phyloP scores from a whole-genome alignment of 2,113 vertebrate species.

The Chaetorhynchus papuensis region DNA sequence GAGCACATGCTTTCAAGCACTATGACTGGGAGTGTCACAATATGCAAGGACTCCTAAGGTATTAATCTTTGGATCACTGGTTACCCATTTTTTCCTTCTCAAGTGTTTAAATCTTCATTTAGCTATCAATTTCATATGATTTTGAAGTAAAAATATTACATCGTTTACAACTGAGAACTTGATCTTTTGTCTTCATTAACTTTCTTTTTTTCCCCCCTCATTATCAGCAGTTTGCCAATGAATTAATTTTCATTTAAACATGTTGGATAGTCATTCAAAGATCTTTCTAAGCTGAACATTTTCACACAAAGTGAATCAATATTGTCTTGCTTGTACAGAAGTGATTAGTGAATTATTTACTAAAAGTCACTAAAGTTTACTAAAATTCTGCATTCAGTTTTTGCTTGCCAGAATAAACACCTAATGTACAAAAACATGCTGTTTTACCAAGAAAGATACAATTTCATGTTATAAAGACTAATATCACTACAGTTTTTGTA shows the following conservation, averaged over 20 bases:
- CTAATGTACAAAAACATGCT: background rate
- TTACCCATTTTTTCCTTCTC: background rate
- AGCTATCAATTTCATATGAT: background rate
- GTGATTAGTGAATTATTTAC: background rate
- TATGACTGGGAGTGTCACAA: background rate
- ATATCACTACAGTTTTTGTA: background rate
- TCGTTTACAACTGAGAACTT: background rate
- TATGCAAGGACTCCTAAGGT: background rate
- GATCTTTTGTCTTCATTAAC: background rate
- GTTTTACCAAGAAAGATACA: background rate
- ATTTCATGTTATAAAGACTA: background rate
- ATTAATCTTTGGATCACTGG: background rate
- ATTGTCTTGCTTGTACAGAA: background rate
- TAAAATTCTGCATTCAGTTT: background rate
- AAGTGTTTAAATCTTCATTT: background rate
- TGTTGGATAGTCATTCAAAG: background rate
- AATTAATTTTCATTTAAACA: background rate
- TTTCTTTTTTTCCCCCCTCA: fast-evolving
- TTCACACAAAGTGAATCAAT: background rate
- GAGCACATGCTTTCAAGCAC: background rate
- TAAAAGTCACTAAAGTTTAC: too few relatives aligned
- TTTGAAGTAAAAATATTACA: background rate
- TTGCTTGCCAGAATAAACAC: background rate
- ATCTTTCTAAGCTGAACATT: background rate
- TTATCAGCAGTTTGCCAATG: background rate